Conservation (phyloP, 2,797 vertebrate genomes). For the Mareca strepera region DNA sequence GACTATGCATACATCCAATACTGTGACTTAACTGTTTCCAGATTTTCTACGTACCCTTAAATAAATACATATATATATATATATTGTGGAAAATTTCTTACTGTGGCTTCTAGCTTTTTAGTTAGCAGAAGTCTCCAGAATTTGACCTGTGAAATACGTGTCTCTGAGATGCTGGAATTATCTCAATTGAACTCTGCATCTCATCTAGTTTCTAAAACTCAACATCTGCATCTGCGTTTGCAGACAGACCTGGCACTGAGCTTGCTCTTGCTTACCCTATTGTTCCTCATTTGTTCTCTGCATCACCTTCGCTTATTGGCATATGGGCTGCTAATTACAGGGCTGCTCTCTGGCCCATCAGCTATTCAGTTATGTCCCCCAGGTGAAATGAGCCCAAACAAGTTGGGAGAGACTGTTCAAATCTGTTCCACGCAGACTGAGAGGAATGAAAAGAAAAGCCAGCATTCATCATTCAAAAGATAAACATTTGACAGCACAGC, state of each 20-base stretch:
- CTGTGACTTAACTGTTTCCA: conserved; percentile 32
- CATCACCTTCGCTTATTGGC: neutral
- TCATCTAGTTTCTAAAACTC: neutral
- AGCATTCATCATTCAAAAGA: conserved; percentile 75
- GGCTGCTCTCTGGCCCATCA: neutral
- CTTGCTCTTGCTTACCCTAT: neutral
- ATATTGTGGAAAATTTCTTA: neutral
- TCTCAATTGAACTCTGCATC: neutral
- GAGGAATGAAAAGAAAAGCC: conserved; percentile 52
- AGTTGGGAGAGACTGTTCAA: neutral
- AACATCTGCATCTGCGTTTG: neutral
- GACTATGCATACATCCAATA: neutral
- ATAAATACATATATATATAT: neutral
- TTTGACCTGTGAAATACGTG: neutral
- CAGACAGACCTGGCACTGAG: neutral
- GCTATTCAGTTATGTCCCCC: neutral
- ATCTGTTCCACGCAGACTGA: conserved; percentile 26
- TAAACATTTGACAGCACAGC: conserved; percentile 81
- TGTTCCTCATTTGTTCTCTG: neutral
- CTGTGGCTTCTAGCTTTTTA: neutral
- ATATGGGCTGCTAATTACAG: neutral
- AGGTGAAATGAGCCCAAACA: neutral
- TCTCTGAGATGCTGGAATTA: neutral
- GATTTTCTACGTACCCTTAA: neutral
- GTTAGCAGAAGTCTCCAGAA: neutral